A percentile compares a stretch with the other conserved stretches of the same genome.
These are phyloP conservation scores for Hystrix brachyura DNA, from an alignment of 2,113 vertebrate species.

Conservation along the genomic window DNA sequence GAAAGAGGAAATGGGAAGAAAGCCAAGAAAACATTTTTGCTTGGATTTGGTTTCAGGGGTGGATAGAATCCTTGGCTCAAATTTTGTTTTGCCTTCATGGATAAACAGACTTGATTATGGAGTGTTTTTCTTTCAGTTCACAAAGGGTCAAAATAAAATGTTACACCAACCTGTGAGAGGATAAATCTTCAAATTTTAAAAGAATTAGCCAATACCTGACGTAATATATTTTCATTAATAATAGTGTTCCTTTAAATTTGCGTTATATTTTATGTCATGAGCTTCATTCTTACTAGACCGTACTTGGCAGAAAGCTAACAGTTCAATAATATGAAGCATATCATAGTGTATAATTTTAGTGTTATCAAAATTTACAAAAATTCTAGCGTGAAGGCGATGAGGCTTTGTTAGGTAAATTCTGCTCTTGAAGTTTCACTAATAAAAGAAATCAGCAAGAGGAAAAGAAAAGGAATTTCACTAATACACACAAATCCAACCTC, in stretches of 20 bases:
- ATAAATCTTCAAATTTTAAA: slow-evolving; percentile 62
- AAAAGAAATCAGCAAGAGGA: background rate
- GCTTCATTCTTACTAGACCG: background rate
- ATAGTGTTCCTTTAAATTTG: slow-evolving; percentile 48
- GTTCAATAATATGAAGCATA: background rate
- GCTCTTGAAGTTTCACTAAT: background rate
- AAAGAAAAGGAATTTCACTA: background rate
- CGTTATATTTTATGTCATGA: background rate
- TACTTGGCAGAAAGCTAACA: slow-evolving; percentile 4
- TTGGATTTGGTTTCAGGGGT: slow-evolving; percentile 52
- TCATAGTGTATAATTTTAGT: background rate
- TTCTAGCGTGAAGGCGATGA: background rate
- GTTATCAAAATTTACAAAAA: background rate
- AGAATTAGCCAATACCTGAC: slow-evolving; percentile 21
- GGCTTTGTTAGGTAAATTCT: background rate
- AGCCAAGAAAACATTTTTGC: slow-evolving; percentile 64
- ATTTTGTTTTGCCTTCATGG: slow-evolving; percentile 54
- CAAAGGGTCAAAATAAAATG: slow-evolving; percentile 48
- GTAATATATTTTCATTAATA: slow-evolving; percentile 58
- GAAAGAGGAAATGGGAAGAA: slow-evolving; percentile 60
- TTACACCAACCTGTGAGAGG: background rate
- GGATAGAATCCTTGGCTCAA: slow-evolving; percentile 39
- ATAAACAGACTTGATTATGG: slow-evolving; percentile 56
- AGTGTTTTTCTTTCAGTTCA: slow-evolving; percentile 53
- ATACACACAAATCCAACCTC: background rate